phyloP scores from a whole-genome alignment of 2,797 vertebrate genomes.

The Anguilla marmorata region DNA sequence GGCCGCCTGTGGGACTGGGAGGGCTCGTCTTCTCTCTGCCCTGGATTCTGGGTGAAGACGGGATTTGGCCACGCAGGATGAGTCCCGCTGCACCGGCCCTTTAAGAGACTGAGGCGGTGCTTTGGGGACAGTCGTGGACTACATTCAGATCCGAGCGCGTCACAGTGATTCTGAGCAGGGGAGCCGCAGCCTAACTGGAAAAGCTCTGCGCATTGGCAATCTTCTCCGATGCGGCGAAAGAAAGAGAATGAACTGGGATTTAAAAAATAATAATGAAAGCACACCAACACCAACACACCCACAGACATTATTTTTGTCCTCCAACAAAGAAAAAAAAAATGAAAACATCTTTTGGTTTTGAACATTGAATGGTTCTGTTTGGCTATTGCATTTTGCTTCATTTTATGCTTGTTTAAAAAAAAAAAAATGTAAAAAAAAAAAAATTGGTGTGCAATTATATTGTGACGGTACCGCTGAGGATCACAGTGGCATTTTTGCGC shows the following conservation, averaged over 20 bases:
- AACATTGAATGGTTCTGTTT: neutral
- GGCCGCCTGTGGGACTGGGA: neutral
- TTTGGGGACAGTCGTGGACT: slow-evolving; percentile 5
- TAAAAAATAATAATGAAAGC: neutral
- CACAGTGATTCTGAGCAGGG: neutral
- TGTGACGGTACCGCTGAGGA: neutral
- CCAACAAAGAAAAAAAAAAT: neutral
- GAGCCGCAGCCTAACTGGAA: neutral
- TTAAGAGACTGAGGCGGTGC: slow-evolving; percentile 7
- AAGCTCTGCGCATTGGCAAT: neutral
- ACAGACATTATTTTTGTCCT: neutral
- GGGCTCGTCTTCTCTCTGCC: neutral
- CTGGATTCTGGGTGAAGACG: neutral
- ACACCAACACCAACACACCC: neutral
- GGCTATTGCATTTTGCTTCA: neutral
- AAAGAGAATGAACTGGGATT: neutral
- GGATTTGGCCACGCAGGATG: neutral
- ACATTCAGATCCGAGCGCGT: neutral
- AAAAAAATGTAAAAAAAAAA: too few species aligned
- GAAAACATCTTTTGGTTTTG: neutral
- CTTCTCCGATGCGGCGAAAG: neutral
- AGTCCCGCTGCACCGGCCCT: neutral
- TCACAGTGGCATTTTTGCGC: neutral
- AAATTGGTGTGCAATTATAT: neutral
- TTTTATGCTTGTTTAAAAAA: neutral